Percentiles rank a stretch among this genome's conserved stretches.
Evolutionary conservation across 2,797 vertebrate genomes (phyloP).

Genomic region (Cercopithecus hamlyni): DNA sequence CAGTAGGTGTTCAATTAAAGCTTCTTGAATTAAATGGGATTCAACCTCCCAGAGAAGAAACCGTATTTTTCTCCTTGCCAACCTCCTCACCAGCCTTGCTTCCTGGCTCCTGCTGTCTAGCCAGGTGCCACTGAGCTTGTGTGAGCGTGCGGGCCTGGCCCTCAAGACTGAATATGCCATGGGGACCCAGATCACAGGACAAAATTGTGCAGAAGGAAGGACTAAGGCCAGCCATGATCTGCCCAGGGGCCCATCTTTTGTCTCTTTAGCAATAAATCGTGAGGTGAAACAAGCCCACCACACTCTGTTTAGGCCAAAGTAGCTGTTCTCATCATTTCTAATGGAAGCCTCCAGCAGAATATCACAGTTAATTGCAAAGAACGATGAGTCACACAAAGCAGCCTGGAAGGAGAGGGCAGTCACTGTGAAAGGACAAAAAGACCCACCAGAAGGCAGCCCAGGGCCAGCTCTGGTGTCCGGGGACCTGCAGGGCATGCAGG

Average conservation of each 20-base stretch:
- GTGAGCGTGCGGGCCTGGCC: not conserved
- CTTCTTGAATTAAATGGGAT: not conserved
- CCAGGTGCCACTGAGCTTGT: not conserved
- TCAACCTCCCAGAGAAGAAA: slow-evolving; percentile 22
- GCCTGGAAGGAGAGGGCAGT: slow-evolving; percentile 14
- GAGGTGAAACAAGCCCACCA: not conserved
- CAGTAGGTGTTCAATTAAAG: slow-evolving; percentile 55
- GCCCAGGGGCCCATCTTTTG: not conserved
- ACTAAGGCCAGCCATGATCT: not conserved
- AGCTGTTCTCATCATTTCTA: slow-evolving; percentile 8
- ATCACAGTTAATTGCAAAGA: slow-evolving; percentile 64
- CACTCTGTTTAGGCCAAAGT: not conserved
- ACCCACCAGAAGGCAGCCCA: not conserved
- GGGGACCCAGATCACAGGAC: not conserved
- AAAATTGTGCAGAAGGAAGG: not conserved
- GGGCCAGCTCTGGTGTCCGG: not conserved
- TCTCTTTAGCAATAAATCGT: not conserved
- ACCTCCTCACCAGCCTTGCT: not conserved
- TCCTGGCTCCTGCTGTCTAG: not conserved
- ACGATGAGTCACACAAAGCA: slow-evolving; percentile 61
- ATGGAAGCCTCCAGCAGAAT: slow-evolving; percentile 55
- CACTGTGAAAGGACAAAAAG: slow-evolving; percentile 1
- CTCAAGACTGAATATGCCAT: not conserved
- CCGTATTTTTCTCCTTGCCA: not conserved
- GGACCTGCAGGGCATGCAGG: not conserved